These are phyloP conservation scores for Chironomus tentans DNA, from an alignment of 2,888 invertebrate species.

Conservation along the genomic window DNA sequence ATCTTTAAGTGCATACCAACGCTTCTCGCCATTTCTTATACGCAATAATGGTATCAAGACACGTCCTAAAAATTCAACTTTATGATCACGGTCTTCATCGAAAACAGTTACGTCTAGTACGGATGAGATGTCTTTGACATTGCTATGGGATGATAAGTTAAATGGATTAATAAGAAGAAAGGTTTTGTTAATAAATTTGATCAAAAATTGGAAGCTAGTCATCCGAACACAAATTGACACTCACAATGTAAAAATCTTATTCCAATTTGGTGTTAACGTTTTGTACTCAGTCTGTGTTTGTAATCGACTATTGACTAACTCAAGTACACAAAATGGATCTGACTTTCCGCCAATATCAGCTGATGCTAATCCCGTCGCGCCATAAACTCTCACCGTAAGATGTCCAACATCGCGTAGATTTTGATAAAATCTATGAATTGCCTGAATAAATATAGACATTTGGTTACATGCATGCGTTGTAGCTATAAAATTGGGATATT, in stretches of 20 bases:
- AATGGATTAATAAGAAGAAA: too few species aligned
- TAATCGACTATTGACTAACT: slow-evolving; percentile 85
- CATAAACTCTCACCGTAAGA: slow-evolving; percentile 86
- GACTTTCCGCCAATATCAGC: slow-evolving; percentile 97
- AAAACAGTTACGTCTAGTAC: slow-evolving; percentile 91
- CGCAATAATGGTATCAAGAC: slow-evolving; percentile 77
- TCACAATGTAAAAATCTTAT: slow-evolving; percentile 97
- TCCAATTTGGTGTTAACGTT: slow-evolving; percentile 93
- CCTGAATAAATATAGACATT: neutral
- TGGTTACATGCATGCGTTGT: neutral
- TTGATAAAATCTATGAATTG: slow-evolving; percentile 40
- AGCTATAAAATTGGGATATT: too few species aligned
- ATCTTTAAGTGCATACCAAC: slow-evolving; percentile 95
- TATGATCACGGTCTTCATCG: slow-evolving; percentile 96
- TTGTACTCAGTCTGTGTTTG: slow-evolving; percentile 99
- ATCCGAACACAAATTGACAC: slow-evolving; percentile 36
- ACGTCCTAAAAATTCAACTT: slow-evolving; percentile 96
- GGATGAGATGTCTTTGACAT: slow-evolving; percentile 92
- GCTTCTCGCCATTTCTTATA: slow-evolving; percentile 80
- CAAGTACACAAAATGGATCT: slow-evolving; percentile 96
- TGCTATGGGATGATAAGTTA: slow-evolving; percentile 45
- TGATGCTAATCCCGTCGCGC: slow-evolving; percentile 76
- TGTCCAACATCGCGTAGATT: slow-evolving; percentile 83
- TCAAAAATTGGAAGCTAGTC: too few species aligned
- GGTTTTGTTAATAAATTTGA: too few species aligned